Conservation (phyloP, 2,113 vertebrate genomes). For the Zosterops japonicus region DNA sequence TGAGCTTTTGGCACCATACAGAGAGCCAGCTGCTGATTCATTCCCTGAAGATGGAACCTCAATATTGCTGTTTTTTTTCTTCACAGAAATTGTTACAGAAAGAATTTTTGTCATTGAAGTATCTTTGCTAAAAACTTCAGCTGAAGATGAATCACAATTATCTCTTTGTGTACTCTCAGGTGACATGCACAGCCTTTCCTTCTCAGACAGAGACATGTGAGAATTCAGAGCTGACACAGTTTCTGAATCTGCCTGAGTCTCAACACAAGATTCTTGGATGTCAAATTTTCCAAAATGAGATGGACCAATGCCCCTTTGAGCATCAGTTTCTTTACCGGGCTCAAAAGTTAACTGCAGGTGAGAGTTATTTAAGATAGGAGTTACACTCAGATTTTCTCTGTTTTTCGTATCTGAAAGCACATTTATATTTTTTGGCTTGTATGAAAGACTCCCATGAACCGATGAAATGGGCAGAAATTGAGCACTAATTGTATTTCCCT, state of each 20-base stretch:
- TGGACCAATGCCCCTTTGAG: background rate
- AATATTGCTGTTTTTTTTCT: background rate
- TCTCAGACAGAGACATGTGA: background rate
- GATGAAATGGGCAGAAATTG: background rate
- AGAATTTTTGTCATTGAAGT: conserved; percentile 12
- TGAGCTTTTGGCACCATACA: background rate
- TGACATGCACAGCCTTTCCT: background rate
- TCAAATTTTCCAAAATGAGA: background rate
- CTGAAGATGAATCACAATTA: background rate
- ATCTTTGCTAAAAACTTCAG: background rate
- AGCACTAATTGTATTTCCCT: background rate
- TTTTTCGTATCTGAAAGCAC: background rate
- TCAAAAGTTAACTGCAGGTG: background rate
- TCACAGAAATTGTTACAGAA: background rate
- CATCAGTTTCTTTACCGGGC: background rate
- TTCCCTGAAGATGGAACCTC: background rate
- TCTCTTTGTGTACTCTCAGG: background rate
- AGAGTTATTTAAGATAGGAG: background rate
- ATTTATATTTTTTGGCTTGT: background rate
- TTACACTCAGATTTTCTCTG: background rate
- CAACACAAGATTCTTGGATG: background rate
- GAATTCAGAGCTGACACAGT: background rate
- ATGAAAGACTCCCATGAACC: background rate
- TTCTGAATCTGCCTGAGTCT: background rate
- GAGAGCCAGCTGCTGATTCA: background rate